Base-by-base conservation (phyloP, 2,113 vertebrate species). In the Ploceus nigricollis region DNA sequence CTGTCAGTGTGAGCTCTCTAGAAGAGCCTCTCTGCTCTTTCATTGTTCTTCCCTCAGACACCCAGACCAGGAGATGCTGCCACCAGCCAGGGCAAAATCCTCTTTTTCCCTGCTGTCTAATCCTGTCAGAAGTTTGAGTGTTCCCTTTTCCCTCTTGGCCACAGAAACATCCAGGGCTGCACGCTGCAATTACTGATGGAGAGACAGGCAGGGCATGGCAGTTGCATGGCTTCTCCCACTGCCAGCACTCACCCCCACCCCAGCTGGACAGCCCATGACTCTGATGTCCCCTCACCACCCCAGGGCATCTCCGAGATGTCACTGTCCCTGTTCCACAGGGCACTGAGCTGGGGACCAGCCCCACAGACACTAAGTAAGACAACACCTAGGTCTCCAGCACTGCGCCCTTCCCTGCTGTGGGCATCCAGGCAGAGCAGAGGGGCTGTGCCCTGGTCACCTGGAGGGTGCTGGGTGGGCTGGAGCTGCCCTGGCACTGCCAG, bases 101-200 rank as follows among this genome's bases (percentile, higher is more conserved):
- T 18, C 22, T 16, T 66, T 31, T n/a, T 7, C 30, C 31, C 47
- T 79, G 73, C 79, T 28, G 37, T 9, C 60, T 54, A 40, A 64
- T 40, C 42, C 28, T 28, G 40, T 25, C 57, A 35, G 27, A 8
- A 47, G 45, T 31, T 7, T 4, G 18, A 61, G 14, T 3, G 68
- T 40, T 76, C n/a, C 57, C 37, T 72, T 68, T 82, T 70, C 42
- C 63, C 58, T 64, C 30, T 5, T 28, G n/a, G 18, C 19, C 57
- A 18, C 56, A 10, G 1, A 18, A 45, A 12, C 5, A 4, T 7
- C 92, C 44, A 5, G 1, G 3, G 2, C 57, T 25, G 27, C 39
- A 2, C 4, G 0, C 14, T 8, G 31, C 61, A 15, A 7, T 24
- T 21, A 12, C 13, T 6, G 48, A 17, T 2, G 33, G 42, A 53